Conservation (phyloP, 2,888 invertebrate species). For the Sarcophaga carnaria region DNA sequence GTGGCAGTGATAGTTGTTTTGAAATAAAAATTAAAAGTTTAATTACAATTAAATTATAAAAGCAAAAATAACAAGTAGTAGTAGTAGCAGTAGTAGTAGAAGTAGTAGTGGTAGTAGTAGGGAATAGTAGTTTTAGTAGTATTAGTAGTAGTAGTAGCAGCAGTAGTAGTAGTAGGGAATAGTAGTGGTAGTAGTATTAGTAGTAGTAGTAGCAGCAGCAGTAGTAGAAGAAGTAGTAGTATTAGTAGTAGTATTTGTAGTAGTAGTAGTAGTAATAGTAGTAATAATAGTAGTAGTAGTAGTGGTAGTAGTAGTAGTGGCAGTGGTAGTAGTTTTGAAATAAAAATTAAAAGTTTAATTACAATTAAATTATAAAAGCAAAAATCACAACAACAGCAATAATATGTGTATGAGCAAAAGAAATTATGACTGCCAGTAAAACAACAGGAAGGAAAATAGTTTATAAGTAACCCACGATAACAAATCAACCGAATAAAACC, state of each 20-base stretch:
- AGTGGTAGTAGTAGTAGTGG: no score
- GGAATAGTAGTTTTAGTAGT: no score
- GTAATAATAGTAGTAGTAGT: no score
- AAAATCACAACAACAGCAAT: constrained; percentile 8
- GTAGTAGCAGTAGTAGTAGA: no score
- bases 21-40: constrained; percentile 51
- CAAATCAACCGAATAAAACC: constrained; percentile 44
- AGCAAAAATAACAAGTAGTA: not conserved
- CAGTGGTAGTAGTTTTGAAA: not conserved
- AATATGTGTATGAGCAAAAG: constrained; percentile 21
- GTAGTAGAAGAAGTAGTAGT: no score
- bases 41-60: constrained; percentile 67
- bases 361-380: constrained; percentile 63
- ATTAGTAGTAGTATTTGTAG: no score
- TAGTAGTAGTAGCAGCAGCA: no score
- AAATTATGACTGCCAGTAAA: constrained; percentile 31
- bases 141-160: no score
- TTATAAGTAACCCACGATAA: constrained; percentile 61
- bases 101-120: no score
- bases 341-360: constrained; percentile 61
- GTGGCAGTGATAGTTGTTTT: not conserved
- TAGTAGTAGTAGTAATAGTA: no score
- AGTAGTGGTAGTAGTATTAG: no score
- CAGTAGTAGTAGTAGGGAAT: no score
- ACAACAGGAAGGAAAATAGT: constrained; percentile 45